A percentile compares a stretch with the other conserved stretches of the same genome.
Evolutionary conservation across 30 jellyfish, hydroid and myxozoan species (phyloP).

Genomic region (Aurelia sp.): DNA sequence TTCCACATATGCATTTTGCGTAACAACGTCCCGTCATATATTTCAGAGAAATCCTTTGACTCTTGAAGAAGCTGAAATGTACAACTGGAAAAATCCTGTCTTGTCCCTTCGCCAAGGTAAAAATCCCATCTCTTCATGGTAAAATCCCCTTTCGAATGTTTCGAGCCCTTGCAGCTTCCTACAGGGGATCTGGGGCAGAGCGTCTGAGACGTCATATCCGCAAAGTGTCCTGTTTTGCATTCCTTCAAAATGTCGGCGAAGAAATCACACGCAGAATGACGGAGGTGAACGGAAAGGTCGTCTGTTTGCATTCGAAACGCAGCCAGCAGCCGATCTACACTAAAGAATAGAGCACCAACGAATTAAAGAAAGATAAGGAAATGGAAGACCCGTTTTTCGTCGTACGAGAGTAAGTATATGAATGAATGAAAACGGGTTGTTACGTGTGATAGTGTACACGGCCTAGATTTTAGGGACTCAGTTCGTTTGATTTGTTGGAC

Average conservation of each 20-base stretch:
- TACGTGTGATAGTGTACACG: no score
- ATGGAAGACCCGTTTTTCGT: slow-evolving; percentile 99
- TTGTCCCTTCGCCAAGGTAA: no score
- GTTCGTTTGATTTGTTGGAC: neutral
- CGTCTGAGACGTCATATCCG: slow-evolving; percentile 51
- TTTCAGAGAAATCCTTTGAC: no score
- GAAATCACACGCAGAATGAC: slow-evolving; percentile 8
- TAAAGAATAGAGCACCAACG: neutral
- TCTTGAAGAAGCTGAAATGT: no score
- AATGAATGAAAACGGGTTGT: no score
- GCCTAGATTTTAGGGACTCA: no score
- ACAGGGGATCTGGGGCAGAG: slow-evolving; percentile 6
- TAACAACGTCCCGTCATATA: no score
- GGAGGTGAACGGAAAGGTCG: neutral
- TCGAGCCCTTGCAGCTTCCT: neutral
- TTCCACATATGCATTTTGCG: no score
- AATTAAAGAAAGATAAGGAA: neutral
- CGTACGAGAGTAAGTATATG: slow-evolving; percentile 85
- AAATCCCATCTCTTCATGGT: no score
- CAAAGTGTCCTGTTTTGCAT: slow-evolving; percentile 38
- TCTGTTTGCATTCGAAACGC: neutral
- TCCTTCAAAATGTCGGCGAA: slow-evolving; percentile 31
- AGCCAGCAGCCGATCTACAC: neutral
- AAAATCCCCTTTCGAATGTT: no score
- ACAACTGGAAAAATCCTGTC: no score